Percentiles rank a stretch among this genome's conserved stretches.
These are phyloP conservation scores for Pyrgilauda ruficollis DNA, from an alignment of 2,113 vertebrate species.

Conservation along the genomic window DNA sequence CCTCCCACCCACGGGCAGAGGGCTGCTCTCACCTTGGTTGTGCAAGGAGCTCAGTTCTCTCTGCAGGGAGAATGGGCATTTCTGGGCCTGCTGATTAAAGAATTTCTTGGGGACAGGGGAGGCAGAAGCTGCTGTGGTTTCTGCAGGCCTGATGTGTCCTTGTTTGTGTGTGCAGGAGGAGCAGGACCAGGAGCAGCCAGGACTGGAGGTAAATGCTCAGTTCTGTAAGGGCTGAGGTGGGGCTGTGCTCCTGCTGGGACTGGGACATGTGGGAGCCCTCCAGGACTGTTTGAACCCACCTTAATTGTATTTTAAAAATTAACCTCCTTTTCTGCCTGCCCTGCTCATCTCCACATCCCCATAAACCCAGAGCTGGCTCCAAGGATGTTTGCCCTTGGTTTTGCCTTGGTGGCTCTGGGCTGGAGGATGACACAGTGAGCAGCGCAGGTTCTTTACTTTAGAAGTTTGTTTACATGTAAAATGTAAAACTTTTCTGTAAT, in stretches of 20 bases:
- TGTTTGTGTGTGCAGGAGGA: conserved; percentile 80
- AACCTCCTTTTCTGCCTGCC: not conserved
- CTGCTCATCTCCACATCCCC: not conserved
- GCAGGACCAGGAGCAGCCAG: conserved; percentile 84
- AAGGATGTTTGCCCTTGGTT: not conserved
- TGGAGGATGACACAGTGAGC: not conserved
- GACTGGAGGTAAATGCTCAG: conserved; percentile 79
- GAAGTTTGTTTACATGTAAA: not conserved
- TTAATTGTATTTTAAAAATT: not conserved
- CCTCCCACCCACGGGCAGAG: not conserved
- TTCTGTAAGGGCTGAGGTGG: accelerated
- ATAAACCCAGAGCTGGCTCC: not conserved
- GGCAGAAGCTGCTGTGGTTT: accelerated
- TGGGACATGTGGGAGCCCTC: not conserved
- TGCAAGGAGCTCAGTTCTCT: not conserved
- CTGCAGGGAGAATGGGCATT: not conserved
- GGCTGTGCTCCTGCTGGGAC: not conserved
- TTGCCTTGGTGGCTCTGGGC: not conserved
- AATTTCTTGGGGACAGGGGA: not conserved
- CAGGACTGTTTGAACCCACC: not conserved
- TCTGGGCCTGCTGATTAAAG: not conserved
- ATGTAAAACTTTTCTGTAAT: not conserved
- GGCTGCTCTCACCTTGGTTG: not conserved
- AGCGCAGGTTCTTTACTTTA: not conserved
- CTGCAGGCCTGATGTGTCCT: not conserved